Conservation (phyloP, 2,797 vertebrate genomes). For the Gobionotothen gibberifrons region DNA sequence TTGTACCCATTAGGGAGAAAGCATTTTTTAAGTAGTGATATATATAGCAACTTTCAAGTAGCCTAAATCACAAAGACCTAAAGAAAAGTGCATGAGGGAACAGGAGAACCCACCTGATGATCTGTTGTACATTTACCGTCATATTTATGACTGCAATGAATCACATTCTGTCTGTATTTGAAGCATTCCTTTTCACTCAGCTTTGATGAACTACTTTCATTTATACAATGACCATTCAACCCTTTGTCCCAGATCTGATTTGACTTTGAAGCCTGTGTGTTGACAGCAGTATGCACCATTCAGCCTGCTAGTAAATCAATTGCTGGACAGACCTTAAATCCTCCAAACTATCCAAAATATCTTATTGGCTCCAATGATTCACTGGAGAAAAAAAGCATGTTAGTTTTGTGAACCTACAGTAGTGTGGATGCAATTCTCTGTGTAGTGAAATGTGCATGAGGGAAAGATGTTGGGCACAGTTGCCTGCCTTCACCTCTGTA, state of each 20-base stretch:
- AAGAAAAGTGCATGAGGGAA: background rate
- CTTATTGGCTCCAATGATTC: background rate
- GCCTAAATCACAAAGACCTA: background rate
- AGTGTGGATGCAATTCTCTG: background rate
- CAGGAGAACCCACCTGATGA: background rate
- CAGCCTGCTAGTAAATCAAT: background rate
- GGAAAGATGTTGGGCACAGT: background rate
- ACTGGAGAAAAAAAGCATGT: background rate
- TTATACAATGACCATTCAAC: constrained; percentile 8
- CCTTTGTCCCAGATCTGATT: constrained; percentile 14
- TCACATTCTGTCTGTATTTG: constrained; percentile 11
- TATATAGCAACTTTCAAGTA: background rate
- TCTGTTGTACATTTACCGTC: constrained; percentile 2
- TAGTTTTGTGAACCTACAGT: background rate
- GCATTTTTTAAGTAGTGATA: background rate
- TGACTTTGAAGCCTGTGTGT: constrained; percentile 5
- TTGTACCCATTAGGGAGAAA: background rate
- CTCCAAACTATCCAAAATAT: background rate
- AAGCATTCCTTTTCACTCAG: constrained; percentile 23
- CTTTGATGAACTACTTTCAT: constrained; percentile 39
- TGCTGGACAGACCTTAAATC: background rate
- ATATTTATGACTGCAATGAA: constrained; percentile 23
- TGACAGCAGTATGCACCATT: background rate
- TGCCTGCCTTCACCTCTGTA: background rate
- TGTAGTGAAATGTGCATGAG: background rate